phyloP scores from a whole-genome alignment of 2,113 vertebrate species.

The Nyctibius bracteatus region DNA sequence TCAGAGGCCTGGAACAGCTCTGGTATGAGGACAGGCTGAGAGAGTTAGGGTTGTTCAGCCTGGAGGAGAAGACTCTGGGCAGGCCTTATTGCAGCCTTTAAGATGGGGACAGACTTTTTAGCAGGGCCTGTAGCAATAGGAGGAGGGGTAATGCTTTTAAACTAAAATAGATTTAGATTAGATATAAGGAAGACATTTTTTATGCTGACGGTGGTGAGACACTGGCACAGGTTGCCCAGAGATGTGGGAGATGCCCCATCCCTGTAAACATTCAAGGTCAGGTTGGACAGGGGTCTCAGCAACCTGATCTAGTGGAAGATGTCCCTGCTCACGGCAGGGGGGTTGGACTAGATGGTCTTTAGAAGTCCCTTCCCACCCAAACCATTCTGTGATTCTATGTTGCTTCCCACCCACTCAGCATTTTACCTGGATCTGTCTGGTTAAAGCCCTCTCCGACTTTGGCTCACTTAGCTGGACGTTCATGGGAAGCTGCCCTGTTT shows the following conservation, averaged over 20 bases:
- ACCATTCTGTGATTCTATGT: too few relatives aligned
- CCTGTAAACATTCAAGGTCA: neutral
- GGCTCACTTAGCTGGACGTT: accelerated
- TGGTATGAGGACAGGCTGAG: neutral
- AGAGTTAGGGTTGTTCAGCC: neutral
- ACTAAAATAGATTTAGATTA: too few relatives aligned
- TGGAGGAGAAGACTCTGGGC: neutral
- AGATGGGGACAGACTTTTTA: too few relatives aligned
- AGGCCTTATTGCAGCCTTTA: too few relatives aligned
- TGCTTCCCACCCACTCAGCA: accelerated
- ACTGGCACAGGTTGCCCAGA: neutral
- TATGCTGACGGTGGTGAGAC: accelerated
- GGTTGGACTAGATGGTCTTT: neutral
- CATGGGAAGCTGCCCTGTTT: accelerated
- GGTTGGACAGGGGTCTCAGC: neutral
- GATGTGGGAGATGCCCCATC: neutral
- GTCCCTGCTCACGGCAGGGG: neutral
- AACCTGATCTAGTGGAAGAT: neutral
- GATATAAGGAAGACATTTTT: neutral
- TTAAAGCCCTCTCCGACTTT: neutral
- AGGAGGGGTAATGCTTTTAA: too few relatives aligned
- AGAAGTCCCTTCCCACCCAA: neutral
- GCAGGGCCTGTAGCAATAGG: too few relatives aligned
- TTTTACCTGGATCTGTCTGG: neutral
- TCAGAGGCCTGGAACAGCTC: too few relatives aligned